Percentiles rank a stretch among this genome's conserved stretches.
Evolutionary conservation across 2,113 vertebrate genomes (phyloP).

Genomic region (Pseudonaja textilis): DNA sequence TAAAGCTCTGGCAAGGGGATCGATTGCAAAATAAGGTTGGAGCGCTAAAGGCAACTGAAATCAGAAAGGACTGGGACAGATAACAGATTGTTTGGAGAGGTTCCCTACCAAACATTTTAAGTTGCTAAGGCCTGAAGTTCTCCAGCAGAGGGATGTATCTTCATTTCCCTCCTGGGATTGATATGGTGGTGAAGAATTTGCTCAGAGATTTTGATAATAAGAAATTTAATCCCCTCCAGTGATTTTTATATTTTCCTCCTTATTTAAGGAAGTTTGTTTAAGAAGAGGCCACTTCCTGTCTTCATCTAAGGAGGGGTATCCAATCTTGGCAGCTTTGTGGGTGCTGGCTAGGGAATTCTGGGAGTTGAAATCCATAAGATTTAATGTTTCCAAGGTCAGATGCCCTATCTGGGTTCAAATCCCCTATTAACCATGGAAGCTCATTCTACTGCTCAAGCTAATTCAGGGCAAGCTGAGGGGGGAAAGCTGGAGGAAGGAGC

Average conservation of each 20-base stretch:
- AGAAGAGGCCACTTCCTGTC: background rate
- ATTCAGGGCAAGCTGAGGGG: background rate
- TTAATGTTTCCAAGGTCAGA: background rate
- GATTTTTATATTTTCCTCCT: background rate
- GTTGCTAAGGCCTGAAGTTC: background rate
- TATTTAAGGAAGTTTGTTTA: background rate
- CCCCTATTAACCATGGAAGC: background rate
- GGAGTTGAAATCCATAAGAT: background rate
- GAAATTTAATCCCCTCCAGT: background rate
- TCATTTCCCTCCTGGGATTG: background rate
- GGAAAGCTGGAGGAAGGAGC: background rate
- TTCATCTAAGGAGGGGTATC: background rate
- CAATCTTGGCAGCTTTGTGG: background rate
- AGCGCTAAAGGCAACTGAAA: background rate
- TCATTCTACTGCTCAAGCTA: background rate
- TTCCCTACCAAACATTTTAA: background rate
- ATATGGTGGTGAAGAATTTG: background rate
- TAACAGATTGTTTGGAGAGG: background rate
- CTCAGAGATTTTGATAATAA: background rate
- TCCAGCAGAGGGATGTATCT: background rate
- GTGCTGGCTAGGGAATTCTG: background rate
- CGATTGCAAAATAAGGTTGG: background rate
- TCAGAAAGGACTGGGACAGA: background rate
- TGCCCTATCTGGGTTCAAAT: background rate
- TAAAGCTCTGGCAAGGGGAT: background rate